Evolutionary conservation across 2,113 vertebrate genomes (phyloP).

Genomic region (Myrmecobius fasciatus): DNA sequence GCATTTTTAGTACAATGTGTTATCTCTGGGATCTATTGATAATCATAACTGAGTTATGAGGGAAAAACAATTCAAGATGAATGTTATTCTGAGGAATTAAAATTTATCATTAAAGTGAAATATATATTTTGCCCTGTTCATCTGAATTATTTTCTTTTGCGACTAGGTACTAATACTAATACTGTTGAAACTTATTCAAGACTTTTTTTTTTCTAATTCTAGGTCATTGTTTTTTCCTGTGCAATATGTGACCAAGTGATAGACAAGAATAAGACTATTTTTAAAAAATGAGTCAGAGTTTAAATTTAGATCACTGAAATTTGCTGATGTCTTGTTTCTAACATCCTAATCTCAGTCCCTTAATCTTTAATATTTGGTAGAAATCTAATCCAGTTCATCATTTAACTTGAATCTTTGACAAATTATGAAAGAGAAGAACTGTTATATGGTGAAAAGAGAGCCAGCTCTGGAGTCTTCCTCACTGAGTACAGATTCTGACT

Average conservation of each 20-base stretch:
- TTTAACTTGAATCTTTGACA: background rate
- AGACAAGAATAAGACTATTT: no score
- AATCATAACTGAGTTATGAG: background rate
- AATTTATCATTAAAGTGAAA: background rate
- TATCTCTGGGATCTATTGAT: background rate
- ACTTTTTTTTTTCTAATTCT: no score
- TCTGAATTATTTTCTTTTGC: no score
- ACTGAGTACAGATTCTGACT: no score
- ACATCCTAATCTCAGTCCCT: background rate
- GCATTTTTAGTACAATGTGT: background rate
- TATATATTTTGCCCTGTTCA: background rate
- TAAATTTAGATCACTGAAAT: background rate
- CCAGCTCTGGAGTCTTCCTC: no score
- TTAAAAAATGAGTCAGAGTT: no score
- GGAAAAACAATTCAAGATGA: background rate
- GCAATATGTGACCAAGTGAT: no score
- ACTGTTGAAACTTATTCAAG: no score
- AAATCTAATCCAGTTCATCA: background rate
- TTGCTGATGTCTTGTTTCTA: background rate
- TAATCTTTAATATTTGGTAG: background rate
- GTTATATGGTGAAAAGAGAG: no score
- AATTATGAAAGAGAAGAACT: background rate
- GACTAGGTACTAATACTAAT: no score
- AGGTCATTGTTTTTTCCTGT: no score
- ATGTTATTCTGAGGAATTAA: background rate